phyloP scores from a whole-genome alignment of 2,113 vertebrate species.

The mouse (Mus musculus) region GRCm39 chr9:41114001-41114500 shows the following conservation, averaged over 20 bases:
- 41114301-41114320: neutral
- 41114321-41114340: neutral
- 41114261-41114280: neutral
- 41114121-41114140: neutral
- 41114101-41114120: neutral
- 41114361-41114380: neutral
- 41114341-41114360: neutral
- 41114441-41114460: neutral
- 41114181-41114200: neutral
- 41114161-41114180: neutral
- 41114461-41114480: neutral
- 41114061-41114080: neutral
- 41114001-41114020: neutral
- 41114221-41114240: neutral
- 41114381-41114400: neutral
- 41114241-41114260: neutral
- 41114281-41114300: neutral
- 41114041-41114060: neutral
- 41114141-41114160: neutral
- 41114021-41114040: too few relatives aligned
- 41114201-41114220: neutral
- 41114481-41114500: neutral
- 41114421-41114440: neutral
- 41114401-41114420: too few relatives aligned
- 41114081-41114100: neutral